These are phyloP conservation scores for Portevinia maculata DNA, from an alignment of 2,888 invertebrate species.

Conservation along the genomic window DNA sequence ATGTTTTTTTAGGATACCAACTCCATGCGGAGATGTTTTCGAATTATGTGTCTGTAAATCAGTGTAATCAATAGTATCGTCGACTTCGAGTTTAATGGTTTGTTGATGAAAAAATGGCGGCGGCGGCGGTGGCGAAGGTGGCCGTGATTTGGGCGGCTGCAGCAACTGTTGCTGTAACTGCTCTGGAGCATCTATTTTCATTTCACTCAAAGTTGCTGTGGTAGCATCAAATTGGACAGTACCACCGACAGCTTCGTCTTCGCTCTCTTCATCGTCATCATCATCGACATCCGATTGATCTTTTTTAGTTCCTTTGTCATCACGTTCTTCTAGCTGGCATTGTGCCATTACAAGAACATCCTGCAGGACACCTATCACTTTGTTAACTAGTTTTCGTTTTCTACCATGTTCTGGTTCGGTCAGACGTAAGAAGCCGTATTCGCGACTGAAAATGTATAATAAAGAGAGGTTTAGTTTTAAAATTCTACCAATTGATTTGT, in stretches of 20 bases:
- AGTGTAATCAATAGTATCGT: conserved; percentile 50
- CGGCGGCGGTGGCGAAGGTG: conserved; percentile 41
- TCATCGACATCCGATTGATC: conserved; percentile 77
- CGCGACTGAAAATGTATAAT: too few relatives aligned
- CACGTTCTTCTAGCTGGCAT: conserved; percentile 83
- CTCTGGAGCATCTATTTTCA: conserved; percentile 58
- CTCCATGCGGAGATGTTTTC: conserved; percentile 26
- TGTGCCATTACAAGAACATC: conserved; percentile 92
- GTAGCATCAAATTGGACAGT: conserved; percentile 76
- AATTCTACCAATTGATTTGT: too few relatives aligned
- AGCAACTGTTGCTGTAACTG: conserved; percentile 50
- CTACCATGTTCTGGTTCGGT: conserved; percentile 91
- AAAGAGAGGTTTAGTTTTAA: too few relatives aligned
- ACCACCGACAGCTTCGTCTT: conserved; percentile 76
- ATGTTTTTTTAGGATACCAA: conserved; percentile 44
- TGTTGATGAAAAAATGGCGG: conserved; percentile 41
- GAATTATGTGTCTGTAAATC: conserved; percentile 48
- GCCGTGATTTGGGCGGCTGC: conserved; percentile 38
- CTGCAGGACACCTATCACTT: conserved; percentile 93
- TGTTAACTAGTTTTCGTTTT: conserved; percentile 91
- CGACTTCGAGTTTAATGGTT: conserved; percentile 74
- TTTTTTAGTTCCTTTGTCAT: conserved; percentile 36
- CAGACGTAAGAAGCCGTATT: conserved; percentile 94
- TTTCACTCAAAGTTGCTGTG: conserved; percentile 76
- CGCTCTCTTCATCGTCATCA: conserved; percentile 79